Evolutionary conservation across 2,113 vertebrate species (phyloP).

Genomic region (Prunella fulvescens): DNA sequence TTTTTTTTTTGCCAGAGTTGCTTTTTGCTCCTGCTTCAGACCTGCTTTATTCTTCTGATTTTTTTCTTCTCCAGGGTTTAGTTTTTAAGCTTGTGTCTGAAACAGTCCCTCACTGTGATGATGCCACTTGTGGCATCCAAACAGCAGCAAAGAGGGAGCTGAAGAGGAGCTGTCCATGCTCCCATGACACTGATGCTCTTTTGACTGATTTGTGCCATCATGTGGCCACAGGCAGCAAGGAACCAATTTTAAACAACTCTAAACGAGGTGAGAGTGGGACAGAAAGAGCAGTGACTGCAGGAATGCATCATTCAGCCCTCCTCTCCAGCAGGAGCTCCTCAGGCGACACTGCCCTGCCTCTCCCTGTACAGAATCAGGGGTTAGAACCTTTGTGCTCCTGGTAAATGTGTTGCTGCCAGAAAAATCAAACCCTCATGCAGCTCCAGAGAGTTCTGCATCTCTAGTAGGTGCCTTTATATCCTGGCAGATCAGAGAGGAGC

Average conservation of each 20-base stretch:
- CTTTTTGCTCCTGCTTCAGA: not conserved
- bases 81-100: not conserved
- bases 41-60: not conserved
- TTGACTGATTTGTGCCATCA: constrained; percentile 70
- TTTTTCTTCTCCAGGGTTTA: not conserved
- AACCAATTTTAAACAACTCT: not conserved
- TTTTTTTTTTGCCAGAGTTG: not conserved
- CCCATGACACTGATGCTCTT: not conserved
- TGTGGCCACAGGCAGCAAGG: constrained; percentile 59
- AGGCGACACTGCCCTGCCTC: not conserved
- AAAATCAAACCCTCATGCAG: not conserved
- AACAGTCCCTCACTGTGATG: not conserved
- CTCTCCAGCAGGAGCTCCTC: not conserved
- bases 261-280: not conserved
- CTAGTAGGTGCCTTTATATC: not conserved
- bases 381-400: not conserved
- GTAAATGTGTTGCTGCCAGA: not conserved
- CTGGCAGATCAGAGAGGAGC: not conserved
- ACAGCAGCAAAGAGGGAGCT: not conserved
- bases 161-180: not conserved
- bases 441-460: not conserved
- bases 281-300: not conserved
- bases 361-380: not conserved
- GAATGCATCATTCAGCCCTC: not conserved
- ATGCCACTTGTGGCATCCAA: constrained; percentile 7